phyloP scores from a whole-genome alignment of 2,888 invertebrate genomes.

The Dorcus hopei region DNA sequence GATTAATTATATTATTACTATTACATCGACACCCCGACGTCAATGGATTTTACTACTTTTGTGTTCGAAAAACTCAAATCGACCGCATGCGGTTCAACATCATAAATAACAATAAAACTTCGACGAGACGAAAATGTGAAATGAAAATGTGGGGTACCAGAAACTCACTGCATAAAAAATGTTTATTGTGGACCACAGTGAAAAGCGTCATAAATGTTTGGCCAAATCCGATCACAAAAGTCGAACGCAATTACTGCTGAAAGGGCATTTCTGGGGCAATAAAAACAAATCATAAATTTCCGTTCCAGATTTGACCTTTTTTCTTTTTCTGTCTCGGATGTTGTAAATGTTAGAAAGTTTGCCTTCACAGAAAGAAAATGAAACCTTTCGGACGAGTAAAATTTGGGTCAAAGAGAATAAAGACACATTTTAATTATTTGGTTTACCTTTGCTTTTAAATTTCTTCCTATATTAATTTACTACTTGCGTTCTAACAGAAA shows the following conservation, averaged over 20 bases:
- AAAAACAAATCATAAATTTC: constrained; percentile 15
- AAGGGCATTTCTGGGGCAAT: constrained; percentile 6
- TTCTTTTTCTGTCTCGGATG: neutral
- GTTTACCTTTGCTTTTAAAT: constrained; percentile 5
- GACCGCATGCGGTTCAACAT: constrained; percentile 12
- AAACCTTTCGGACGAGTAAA: neutral
- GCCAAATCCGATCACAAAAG: neutral
- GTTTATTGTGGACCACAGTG: constrained; percentile 4
- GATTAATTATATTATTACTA: no score
- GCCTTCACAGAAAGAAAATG: constrained; percentile 9
- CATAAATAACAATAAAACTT: constrained; percentile 15
- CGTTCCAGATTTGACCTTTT: neutral
- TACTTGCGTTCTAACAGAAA: neutral
- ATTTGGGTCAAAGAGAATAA: constrained; percentile 12
- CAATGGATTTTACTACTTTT: no score
- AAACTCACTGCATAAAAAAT: neutral
- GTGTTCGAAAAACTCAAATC: neutral
- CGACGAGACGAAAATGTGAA: constrained; percentile 7
- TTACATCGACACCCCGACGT: no score
- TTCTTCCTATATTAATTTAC: neutral
- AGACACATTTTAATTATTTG: constrained; percentile 5
- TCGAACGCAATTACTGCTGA: constrained; percentile 10
- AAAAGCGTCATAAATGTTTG: constrained; percentile 9
- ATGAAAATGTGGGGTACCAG: no score
- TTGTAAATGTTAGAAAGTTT: constrained; percentile 10